A percentile compares a stretch with the other conserved stretches of the same genome.
phyloP scores from a whole-genome alignment of 2,888 invertebrate species.

The Empis livida region DNA sequence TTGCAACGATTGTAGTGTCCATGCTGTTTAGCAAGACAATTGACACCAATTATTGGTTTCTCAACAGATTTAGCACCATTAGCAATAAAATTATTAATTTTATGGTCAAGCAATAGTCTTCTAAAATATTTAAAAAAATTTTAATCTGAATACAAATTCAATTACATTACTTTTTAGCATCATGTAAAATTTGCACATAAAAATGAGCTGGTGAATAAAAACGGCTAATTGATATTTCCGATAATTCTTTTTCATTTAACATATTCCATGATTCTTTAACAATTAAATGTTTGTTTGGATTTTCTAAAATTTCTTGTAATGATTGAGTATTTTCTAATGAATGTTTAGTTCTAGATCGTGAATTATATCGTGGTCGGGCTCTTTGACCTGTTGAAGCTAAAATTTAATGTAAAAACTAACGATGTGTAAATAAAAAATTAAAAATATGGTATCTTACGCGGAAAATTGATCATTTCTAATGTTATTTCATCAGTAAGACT shows the following conservation, averaged over 20 bases:
- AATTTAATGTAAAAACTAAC: too few species aligned
- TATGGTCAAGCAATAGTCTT: constrained; percentile 5
- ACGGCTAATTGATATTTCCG: constrained; percentile 2
- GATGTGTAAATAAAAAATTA: too few species aligned
- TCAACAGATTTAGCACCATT: background rate
- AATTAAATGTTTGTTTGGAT: too few species aligned
- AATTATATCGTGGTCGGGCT: too few species aligned
- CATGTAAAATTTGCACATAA: constrained; percentile 5
- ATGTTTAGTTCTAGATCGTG: too few species aligned
- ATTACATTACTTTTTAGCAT: constrained; percentile 6
- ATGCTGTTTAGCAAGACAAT: constrained; percentile 8
- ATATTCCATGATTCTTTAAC: constrained; percentile 7
- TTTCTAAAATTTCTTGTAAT: too few species aligned
- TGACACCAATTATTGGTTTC: constrained; percentile 8
- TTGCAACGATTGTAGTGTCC: constrained; percentile 9
- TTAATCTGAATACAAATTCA: background rate
- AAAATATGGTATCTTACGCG: too few species aligned
- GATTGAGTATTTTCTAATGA: too few species aligned
- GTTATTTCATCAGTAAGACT: too few species aligned
- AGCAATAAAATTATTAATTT: constrained; percentile 4
- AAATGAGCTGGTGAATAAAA: constrained; percentile 10
- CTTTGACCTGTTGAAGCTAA: too few species aligned
- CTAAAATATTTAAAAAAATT: background rate
- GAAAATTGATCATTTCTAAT: too few species aligned
- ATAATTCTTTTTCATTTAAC: constrained; percentile 5